These are phyloP conservation scores for Scaptomyza tumidula DNA, from an alignment of 2,888 invertebrate genomes.

Conservation along the genomic window DNA sequence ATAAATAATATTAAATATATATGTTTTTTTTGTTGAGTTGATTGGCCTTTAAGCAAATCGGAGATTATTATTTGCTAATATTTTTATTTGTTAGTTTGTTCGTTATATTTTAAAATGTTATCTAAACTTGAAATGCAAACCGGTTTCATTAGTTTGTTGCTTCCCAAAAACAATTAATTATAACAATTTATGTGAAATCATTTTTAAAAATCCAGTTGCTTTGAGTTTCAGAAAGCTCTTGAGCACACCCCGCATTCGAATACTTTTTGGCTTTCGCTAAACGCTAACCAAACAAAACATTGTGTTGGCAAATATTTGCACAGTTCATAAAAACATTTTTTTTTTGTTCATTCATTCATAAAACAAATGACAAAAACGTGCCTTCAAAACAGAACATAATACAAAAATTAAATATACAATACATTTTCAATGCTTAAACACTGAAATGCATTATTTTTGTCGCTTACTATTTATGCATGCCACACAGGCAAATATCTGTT, in stretches of 20 bases:
- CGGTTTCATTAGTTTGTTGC: slow-evolving; percentile 57
- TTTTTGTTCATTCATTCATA: slow-evolving; percentile 63
- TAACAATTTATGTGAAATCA: slow-evolving; percentile 46
- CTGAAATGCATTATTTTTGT: slow-evolving; percentile 13
- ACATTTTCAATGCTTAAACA: background rate
- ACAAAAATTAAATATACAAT: slow-evolving; percentile 11
- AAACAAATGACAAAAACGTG: slow-evolving; percentile 71
- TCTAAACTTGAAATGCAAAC: slow-evolving; percentile 66
- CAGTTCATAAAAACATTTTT: slow-evolving; percentile 23
- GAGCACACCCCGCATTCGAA: slow-evolving; percentile 52
- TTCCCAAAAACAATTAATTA: slow-evolving; percentile 63
- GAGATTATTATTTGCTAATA: slow-evolving; percentile 31
- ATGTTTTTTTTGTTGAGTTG: slow-evolving; percentile 43
- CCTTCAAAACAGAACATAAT: slow-evolving; percentile 16
- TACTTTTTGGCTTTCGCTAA: slow-evolving; percentile 51
- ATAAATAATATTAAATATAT: slow-evolving; percentile 31
- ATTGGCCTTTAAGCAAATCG: slow-evolving; percentile 61
- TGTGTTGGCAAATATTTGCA: slow-evolving; percentile 60
- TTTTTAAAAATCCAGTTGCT: slow-evolving; percentile 11
- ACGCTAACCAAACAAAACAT: slow-evolving; percentile 58
- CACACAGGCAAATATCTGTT: slow-evolving; percentile 13
- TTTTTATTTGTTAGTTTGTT: slow-evolving; percentile 45
- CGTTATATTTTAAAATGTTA: slow-evolving; percentile 52
- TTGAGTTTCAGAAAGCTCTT: slow-evolving; percentile 44
- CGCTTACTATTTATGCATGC: slow-evolving; percentile 50